phyloP scores from a whole-genome alignment of 2,888 invertebrate genomes.

The Polydrusus cervinus region DNA sequence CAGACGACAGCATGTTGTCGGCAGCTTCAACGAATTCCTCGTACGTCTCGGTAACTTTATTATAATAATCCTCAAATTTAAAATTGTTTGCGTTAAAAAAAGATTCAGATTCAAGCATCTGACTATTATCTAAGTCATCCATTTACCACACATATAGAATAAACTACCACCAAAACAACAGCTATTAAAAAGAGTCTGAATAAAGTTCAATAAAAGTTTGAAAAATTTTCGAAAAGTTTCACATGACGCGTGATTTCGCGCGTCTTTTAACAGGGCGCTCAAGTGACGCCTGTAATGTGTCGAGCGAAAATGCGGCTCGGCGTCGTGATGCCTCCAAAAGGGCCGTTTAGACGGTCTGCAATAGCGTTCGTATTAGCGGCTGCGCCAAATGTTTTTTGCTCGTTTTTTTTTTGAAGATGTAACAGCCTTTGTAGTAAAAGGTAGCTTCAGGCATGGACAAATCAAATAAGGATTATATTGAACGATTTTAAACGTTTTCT shows the following conservation, averaged over 20 bases:
- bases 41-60: conserved; percentile 37
- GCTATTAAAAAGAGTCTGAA: conserved; percentile 2
- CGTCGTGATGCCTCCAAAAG: conserved; percentile 44
- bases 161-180: conserved; percentile 9
- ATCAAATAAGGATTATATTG: background rate
- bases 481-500: background rate
- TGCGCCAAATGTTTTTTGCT: conserved; percentile 47
- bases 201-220: conserved; percentile 35
- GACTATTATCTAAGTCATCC: conserved; percentile 52
- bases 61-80: conserved; percentile 50
- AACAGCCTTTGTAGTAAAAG: background rate
- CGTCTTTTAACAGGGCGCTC: conserved; percentile 30
- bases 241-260: conserved; percentile 44
- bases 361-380: conserved; percentile 36
- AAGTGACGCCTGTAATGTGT: conserved; percentile 41
- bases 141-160: conserved; percentile 44
- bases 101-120: conserved; percentile 53
- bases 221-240: conserved; percentile 32
- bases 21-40: conserved; percentile 37
- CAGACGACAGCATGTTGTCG: conserved; percentile 64
- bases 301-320: conserved; percentile 41
- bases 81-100: conserved; percentile 56
- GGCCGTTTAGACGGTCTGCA: conserved; percentile 39
- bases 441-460: conserved; percentile 5
- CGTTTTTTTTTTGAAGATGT: background rate